Evolutionary conservation across 1,140 invertebrate genomes (phyloP).

Genomic region (Drosophila fuyamai): DNA sequence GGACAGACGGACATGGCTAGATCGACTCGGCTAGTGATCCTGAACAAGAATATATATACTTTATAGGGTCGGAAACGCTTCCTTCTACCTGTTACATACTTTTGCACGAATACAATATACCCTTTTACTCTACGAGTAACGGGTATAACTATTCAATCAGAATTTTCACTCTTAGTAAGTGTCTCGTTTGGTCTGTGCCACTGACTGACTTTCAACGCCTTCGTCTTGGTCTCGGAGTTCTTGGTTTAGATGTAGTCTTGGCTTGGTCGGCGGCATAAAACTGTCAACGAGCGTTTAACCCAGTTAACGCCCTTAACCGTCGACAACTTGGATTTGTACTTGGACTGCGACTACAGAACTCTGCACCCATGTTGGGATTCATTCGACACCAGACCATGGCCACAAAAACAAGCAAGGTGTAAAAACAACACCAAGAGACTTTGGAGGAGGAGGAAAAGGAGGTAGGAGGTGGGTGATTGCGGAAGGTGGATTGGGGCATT

Average conservation of each 20-base stretch:
- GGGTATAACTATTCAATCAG: slow-evolving; percentile 65
- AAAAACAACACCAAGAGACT: slow-evolving; percentile 59
- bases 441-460: background rate
- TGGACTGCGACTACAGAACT: slow-evolving; percentile 9
- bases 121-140: too few species aligned
- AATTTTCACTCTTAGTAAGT: slow-evolving; percentile 82
- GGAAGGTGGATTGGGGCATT: slow-evolving; percentile 8
- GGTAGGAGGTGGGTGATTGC: slow-evolving; percentile 32
- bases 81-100: too few species aligned
- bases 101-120: too few species aligned
- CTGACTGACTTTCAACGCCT: slow-evolving; percentile 71
- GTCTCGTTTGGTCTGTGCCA: slow-evolving; percentile 76
- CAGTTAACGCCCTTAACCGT: slow-evolving; percentile 76
- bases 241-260: slow-evolving; percentile 30
- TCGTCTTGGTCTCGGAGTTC: slow-evolving; percentile 26
- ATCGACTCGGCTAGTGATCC: too few species aligned
- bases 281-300: slow-evolving; percentile 80
- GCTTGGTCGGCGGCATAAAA: slow-evolving; percentile 62
- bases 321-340: slow-evolving; percentile 30
- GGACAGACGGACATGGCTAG: too few species aligned
- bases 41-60: too few species aligned
- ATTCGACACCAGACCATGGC: slow-evolving; percentile 53
- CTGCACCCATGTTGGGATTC: slow-evolving; percentile 45
- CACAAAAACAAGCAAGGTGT: slow-evolving; percentile 68
- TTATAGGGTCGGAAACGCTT: too few species aligned